Evolutionary conservation across 2,888 invertebrate species (phyloP).

Genomic region (Limenitis camilla): DNA sequence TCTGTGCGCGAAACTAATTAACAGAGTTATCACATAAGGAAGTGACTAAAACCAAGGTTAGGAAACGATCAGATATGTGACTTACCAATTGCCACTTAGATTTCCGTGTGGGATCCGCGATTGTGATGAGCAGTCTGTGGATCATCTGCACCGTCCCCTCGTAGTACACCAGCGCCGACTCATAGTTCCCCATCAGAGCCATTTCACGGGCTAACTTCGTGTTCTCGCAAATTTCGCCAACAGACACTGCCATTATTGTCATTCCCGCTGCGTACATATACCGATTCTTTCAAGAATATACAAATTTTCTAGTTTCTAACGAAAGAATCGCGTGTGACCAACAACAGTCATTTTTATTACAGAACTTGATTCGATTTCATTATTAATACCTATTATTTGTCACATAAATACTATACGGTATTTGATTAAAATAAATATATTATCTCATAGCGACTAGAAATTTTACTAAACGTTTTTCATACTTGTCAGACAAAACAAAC

Average conservation of each 20-base stretch:
- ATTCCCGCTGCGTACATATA: slow-evolving; percentile 75
- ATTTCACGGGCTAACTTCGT: slow-evolving; percentile 95
- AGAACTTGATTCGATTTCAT: slow-evolving; percentile 23
- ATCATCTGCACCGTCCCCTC: slow-evolving; percentile 95
- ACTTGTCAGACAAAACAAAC: slow-evolving; percentile 60
- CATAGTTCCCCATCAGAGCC: slow-evolving; percentile 96
- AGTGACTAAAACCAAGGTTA: slow-evolving; percentile 59
- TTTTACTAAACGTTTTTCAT: slow-evolving; percentile 42
- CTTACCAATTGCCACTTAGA: slow-evolving; percentile 92
- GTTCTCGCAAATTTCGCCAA: slow-evolving; percentile 95
- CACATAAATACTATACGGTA: slow-evolving; percentile 26
- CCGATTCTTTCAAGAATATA: slow-evolving; percentile 52
- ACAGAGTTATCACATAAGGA: slow-evolving; percentile 58
- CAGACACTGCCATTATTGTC: slow-evolving; percentile 90
- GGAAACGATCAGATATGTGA: slow-evolving; percentile 31
- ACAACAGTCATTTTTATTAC: slow-evolving; percentile 49
- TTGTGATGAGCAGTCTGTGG: slow-evolving; percentile 85
- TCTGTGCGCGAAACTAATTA: slow-evolving; percentile 59
- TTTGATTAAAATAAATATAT: slow-evolving; percentile 31
- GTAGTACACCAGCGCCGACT: slow-evolving; percentile 94
- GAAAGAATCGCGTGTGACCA: slow-evolving; percentile 53
- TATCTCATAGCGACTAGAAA: slow-evolving; percentile 46
- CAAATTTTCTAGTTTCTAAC: slow-evolving; percentile 30
- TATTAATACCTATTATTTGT: slow-evolving; percentile 32
- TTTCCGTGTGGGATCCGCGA: slow-evolving; percentile 86